Evolutionary conservation across 2,888 invertebrate species (phyloP), one percentile per base, ranked within the genome.

Genomic region (Trichogramma dendrolimi): DNA sequence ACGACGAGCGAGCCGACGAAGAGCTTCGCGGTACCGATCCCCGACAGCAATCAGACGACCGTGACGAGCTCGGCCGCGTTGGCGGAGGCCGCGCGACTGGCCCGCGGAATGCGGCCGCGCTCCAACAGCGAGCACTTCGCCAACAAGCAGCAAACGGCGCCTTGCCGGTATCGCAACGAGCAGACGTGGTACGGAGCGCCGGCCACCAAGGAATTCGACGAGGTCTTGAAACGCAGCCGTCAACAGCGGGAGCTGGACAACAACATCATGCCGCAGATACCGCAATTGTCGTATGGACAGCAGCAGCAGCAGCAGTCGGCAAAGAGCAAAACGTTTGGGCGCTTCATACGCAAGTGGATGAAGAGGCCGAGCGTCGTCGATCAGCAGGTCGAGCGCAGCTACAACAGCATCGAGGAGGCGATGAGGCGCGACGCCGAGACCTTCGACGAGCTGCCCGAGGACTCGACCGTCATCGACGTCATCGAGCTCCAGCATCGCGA

Each of bases 181-280:
- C 81, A 83, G 71, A 88, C 89, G 1, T 89, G 89, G 89, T 86
- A 87, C 5, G 89, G 87, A 64, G 85, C 86, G 8, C 83, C 85
- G 43, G 83, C 86, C 1, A 82, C 84, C 1, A 82, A 82, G 64
- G 86, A 86, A 68, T 83, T 83, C 52, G 83, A 85, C 71, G 83
- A 83, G 71, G 72, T 83, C 42, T 77, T 77, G 63, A 74, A 75
- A 27, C 27, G 3, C 2, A 27, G 2, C 27, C 50, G 70, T 2
- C 27, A 2, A 14, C 1, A 27, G 27, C 27, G 3, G 27, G 27
- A 27, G 27, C 27, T 2, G 27, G 27, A 27, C 27, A 27, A 27
- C 27, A 27, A 27, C 27, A 27, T 27, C 27, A 27, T 27, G 27
- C 27, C 27, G 27, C 27, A 27, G 27, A 27, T 27, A 27, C 27